Evolutionary conservation across 2,888 invertebrate genomes (phyloP).

Genomic region (Perithous albicinctus): DNA sequence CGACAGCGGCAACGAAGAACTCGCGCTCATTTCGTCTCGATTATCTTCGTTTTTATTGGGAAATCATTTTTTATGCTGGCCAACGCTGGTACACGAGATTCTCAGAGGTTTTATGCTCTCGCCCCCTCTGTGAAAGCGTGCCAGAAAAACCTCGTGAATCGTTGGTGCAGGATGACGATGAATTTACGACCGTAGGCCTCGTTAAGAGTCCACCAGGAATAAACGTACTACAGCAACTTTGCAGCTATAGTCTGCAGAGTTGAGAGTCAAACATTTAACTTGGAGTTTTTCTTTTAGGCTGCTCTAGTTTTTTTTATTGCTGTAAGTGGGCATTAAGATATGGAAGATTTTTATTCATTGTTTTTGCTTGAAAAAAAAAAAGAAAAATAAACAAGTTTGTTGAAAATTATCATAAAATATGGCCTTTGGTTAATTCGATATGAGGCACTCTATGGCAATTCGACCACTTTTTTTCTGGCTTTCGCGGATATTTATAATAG

Average conservation of each 20-base stretch:
- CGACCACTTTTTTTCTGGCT: too few species aligned
- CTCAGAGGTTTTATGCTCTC: slow-evolving; percentile 8
- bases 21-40: neutral
- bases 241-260: neutral
- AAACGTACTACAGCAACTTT: neutral
- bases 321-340: neutral
- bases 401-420: neutral
- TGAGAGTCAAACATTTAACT: neutral
- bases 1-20: neutral
- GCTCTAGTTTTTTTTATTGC: neutral
- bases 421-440: too few species aligned
- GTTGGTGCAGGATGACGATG: slow-evolving; percentile 23
- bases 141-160: slow-evolving; percentile 29
- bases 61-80: slow-evolving; percentile 23
- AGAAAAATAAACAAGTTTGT: neutral
- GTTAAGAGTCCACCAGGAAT: slow-evolving; percentile 24
- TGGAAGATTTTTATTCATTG: neutral
- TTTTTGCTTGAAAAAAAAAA: neutral
- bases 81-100: neutral
- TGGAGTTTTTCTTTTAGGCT: neutral
- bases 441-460: too few species aligned
- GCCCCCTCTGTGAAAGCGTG: slow-evolving; percentile 21
- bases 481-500: too few species aligned
- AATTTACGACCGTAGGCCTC: slow-evolving; percentile 44
- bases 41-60: slow-evolving; percentile 35